Percentiles rank a stretch among this genome's conserved stretches.
These are phyloP conservation scores for Eptatretus atami DNA, from an alignment of 2,797 vertebrate genomes.

Conservation along the genomic window DNA sequence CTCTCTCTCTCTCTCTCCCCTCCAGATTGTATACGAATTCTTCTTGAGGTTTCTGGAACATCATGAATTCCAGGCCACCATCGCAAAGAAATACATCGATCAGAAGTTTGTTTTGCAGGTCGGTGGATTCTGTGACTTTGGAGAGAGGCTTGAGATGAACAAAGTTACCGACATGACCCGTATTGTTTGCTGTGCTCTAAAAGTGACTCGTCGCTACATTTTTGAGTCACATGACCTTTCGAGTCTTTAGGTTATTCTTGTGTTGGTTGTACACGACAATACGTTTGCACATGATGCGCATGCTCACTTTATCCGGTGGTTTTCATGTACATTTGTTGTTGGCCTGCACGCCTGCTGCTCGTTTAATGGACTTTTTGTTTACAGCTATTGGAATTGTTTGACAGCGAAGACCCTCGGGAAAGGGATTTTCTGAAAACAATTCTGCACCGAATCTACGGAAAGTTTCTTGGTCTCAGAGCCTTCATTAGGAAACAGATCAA, in stretches of 20 bases:
- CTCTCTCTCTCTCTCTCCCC: constrained; percentile 11
- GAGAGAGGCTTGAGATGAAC: no score
- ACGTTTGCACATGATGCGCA: no score
- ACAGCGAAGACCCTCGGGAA: constrained; percentile 84
- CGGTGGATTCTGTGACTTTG: no score
- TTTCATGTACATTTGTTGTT: no score
- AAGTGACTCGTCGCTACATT: no score
- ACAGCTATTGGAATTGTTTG: constrained; percentile 75
- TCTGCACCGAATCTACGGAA: constrained; percentile 82
- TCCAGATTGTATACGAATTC: constrained; percentile 90
- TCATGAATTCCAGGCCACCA: constrained; percentile 78
- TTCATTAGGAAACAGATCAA: constrained; percentile 98
- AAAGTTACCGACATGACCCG: no score
- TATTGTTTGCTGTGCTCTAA: no score
- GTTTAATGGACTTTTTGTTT: constrained; percentile 10
- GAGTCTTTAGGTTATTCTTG: no score
- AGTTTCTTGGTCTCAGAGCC: constrained; percentile 72
- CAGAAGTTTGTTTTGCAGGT: constrained; percentile 94
- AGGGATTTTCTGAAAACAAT: constrained; percentile 89
- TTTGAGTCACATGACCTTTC: no score
- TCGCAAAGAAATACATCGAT: constrained; percentile 69
- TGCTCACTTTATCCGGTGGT: no score
- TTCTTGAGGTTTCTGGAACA: constrained; percentile 84
- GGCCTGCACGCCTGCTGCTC: no score
- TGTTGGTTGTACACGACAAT: no score